These are phyloP conservation scores for Sipha maydis DNA, from an alignment of 2,888 invertebrate genomes.

Conservation along the genomic window DNA sequence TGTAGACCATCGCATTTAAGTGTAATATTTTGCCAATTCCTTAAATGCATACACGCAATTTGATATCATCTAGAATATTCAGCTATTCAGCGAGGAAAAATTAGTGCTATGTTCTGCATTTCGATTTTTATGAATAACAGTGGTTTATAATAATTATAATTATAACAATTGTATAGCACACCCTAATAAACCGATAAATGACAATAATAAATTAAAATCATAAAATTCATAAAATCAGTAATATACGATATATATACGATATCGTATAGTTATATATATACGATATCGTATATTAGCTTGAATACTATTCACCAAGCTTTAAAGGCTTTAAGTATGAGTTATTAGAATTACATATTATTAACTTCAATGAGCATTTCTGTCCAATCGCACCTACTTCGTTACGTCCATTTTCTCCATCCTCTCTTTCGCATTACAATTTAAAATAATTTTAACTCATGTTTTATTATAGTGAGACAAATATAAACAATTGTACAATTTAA, in stretches of 20 bases:
- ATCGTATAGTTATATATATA: no score
- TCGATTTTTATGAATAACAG: conserved; percentile 13
- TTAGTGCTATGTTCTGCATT: conserved; percentile 16
- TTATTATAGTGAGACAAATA: not conserved
- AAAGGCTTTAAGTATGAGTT: not conserved
- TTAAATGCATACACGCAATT: not conserved
- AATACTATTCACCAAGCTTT: conserved; percentile 22
- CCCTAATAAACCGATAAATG: not conserved
- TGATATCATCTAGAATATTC: not conserved
- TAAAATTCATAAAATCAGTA: no score
- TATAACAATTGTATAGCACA: not conserved
- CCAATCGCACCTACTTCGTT: conserved; percentile 15
- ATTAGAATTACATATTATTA: not conserved
- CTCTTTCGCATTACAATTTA: not conserved
- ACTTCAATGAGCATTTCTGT: not conserved
- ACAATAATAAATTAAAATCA: not conserved
- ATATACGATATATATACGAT: no score
- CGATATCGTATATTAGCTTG: not conserved
- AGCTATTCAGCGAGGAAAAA: not conserved
- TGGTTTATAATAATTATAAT: no score
- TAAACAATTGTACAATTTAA: not conserved
- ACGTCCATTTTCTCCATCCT: conserved; percentile 39
- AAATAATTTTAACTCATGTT: not conserved
- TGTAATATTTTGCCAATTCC: not conserved
- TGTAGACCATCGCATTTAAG: not conserved